Evolutionary conservation across 2,888 invertebrate species (phyloP).

Genomic region (Mythimna vitellina): DNA sequence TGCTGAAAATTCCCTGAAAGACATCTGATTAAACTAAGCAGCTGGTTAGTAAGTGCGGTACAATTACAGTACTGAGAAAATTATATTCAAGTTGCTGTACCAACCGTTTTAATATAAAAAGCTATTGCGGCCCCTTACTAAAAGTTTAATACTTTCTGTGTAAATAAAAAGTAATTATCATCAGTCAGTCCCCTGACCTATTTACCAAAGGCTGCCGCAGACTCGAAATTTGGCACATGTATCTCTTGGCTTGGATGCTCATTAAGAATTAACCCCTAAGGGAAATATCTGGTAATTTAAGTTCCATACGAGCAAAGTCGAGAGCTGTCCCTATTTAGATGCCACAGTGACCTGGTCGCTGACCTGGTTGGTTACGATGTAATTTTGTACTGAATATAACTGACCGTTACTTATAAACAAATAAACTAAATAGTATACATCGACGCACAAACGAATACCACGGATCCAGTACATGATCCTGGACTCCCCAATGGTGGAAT

Average conservation of each 20-base stretch:
- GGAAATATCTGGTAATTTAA: slow-evolving; percentile 44
- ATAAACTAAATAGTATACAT: too few relatives aligned
- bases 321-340: background rate
- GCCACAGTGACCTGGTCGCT: background rate
- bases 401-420: too few relatives aligned
- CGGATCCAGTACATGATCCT: too few relatives aligned
- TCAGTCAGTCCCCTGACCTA: slow-evolving; percentile 22
- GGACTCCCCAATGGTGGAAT: too few relatives aligned
- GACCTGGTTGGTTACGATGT: background rate
- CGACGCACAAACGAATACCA: too few relatives aligned
- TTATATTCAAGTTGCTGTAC: background rate
- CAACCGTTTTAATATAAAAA: slow-evolving; percentile 1
- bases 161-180: slow-evolving; percentile 1
- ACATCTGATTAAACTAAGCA: slow-evolving; percentile 30
- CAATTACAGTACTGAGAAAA: background rate
- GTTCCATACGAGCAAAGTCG: slow-evolving; percentile 5
- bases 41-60: background rate
- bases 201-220: slow-evolving; percentile 8
- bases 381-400: background rate
- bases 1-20: background rate
- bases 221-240: slow-evolving; percentile 13
- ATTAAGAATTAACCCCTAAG: slow-evolving; percentile 35
- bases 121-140: background rate
- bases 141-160: background rate
- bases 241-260: background rate